Base-by-base conservation (phyloP, 1,140 invertebrate species). In the Drosophila ogumai region DNA sequence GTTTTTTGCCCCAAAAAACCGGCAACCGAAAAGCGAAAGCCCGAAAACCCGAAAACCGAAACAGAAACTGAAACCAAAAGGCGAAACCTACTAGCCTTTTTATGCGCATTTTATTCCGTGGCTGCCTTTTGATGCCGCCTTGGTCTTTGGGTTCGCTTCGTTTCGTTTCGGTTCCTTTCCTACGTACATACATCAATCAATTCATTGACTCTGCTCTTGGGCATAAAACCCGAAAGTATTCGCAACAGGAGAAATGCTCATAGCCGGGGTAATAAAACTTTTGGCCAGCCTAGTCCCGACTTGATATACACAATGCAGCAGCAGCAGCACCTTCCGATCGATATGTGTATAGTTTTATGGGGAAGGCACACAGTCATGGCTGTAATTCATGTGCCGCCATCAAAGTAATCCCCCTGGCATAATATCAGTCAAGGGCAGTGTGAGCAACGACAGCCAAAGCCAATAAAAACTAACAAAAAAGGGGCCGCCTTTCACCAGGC, bases 101-200 rank as follows among this genome's bases (percentile, higher is more conserved):
- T 79, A 90, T 88, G 85, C 76, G 65, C 61, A 63, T 90, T 90
- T 90, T 81, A 85, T 90, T 64, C 77, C 49, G 56, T 44, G 72
- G 80, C 59, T 81, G 72, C 64, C 72, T 74, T 82, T 82, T 82
- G 84, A 69, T 82, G 67, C 64, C 38, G n/a, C 28, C 50, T 10
- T 34, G 64, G 52, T 55, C n/a, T 56, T 61, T 57, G 43, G 34
- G 55, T 55, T 54, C 31, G 52, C 22, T 34, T 17, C 38, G 34
- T 49, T 55, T 54, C 31, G 52, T 28, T 34, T 17, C 38, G 58
- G 36, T 38, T 38, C 34, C 40, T 38, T 17, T 52, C 43, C 25
- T 13, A 71, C 52, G 13, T 56, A 67, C 81, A 90, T 56, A 67
- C 81, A 90, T 88, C 85, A 85, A 88, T 88, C 85, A 90, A 90